Evolutionary conservation across 2,113 vertebrate species (phyloP), one percentile per base, ranked within the genome.

Genomic region (Gambusia holbrooki): DNA sequence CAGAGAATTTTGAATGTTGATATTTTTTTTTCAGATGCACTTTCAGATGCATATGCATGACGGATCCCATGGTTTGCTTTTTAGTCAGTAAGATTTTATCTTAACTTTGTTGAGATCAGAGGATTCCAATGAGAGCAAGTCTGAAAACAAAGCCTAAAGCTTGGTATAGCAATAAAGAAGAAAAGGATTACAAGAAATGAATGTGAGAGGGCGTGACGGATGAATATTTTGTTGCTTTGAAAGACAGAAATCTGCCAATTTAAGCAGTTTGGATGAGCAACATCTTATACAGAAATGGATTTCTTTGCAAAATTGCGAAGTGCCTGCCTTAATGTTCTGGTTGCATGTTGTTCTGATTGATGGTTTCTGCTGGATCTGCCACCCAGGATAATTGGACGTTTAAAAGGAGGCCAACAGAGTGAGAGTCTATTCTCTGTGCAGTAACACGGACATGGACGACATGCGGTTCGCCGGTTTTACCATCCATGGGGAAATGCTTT

Each of bases 211-310:
- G 62, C 58, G 73, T n/a, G 76, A 76, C 1, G 27, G 73, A 69
- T 63, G 30, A 58, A 28, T 54, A 66, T 72, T 80, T 70, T 78
- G 71, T 73, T 58, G 1, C 11, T 35, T 65, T 61, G 51, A 77
- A 61, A 64, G 71, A 45, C 33, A 73, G 71, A 76, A 73, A 76
- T 75, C 51, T 6, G 68, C 54, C 74, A 80, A 54, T 77, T 79
- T 74, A 69, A 74, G 1, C 54, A 5, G 25, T 28, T 17, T 48
- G n/a, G 5, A 1, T 27, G 25, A 71, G 45, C 67, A 66, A 66
- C 33, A 40, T 48, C 62, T 78, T 48, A 61, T 78, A 62, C 67
- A 80, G 68, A 70, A 75, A 67, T 81, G 33, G 62, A 73, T 83
- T 77, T 72, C 7, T 58, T 9, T 58, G 51, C 51, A 37, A 11